These are phyloP conservation scores for Scaptomyza parva DNA, from an alignment of 2,888 invertebrate genomes.

Conservation along the genomic window DNA sequence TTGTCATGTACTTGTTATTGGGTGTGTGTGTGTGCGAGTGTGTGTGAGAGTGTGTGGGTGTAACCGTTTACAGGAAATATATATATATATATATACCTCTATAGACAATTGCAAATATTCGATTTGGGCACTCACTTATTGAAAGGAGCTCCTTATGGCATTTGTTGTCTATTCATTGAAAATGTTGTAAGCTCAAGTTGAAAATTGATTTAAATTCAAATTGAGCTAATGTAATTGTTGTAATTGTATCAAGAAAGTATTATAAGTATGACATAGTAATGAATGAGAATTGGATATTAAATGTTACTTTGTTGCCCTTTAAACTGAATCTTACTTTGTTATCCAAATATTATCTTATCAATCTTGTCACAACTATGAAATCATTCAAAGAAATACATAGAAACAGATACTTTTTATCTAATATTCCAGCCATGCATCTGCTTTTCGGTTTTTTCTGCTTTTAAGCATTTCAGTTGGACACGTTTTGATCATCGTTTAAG, in stretches of 20 bases:
- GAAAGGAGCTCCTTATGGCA: not conserved
- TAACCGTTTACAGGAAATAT: conserved; percentile 24
- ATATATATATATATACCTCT: conserved; percentile 10
- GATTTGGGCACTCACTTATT: conserved; percentile 1
- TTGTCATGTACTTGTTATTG: conserved; percentile 28
- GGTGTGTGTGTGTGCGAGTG: conserved; percentile 35
- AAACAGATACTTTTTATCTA: too few species aligned
- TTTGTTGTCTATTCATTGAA: not conserved
- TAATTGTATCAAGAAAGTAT: too few species aligned
- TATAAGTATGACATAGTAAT: too few species aligned
- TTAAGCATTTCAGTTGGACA: conserved; percentile 61
- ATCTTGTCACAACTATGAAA: not conserved
- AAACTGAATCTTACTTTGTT: not conserved
- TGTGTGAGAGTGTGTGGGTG: conserved; percentile 40
- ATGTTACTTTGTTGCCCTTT: too few species aligned
- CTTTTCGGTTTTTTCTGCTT: too few species aligned
- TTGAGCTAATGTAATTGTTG: too few species aligned
- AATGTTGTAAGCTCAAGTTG: not conserved
- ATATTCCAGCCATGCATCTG: too few species aligned
- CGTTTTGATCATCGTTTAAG: conserved; percentile 78
- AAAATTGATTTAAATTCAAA: not conserved
- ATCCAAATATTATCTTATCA: not conserved
- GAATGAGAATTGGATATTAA: too few species aligned
- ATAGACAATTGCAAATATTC: conserved; percentile 13
- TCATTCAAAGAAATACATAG: too few species aligned